Percentiles rank a stretch among this genome's conserved stretches.
Evolutionary conservation across 2,888 invertebrate genomes (phyloP).

Genomic region (Junonia oenone): DNA sequence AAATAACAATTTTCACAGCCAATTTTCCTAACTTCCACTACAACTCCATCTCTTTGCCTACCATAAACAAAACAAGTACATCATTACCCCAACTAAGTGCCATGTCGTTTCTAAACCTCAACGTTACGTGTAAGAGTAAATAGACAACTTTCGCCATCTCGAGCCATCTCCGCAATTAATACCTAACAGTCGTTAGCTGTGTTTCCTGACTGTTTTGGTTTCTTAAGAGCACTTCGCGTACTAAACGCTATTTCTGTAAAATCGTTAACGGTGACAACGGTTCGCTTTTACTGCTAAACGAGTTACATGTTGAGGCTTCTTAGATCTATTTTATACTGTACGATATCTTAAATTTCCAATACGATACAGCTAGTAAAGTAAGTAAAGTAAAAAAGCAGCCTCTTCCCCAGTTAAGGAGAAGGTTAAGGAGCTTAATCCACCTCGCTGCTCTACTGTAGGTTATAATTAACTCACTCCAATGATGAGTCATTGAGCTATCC

Average conservation of each 20-base stretch:
- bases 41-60: too few relatives aligned
- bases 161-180: constrained; percentile 24
- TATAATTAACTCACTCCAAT: too few relatives aligned
- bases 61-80: too few relatives aligned
- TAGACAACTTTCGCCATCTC: constrained; percentile 9
- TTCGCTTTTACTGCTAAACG: constrained; percentile 28
- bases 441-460: too few relatives aligned
- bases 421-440: too few relatives aligned
- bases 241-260: constrained; percentile 26
- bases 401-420: too few relatives aligned
- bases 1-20: too few relatives aligned
- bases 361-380: too few relatives aligned
- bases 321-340: not conserved
- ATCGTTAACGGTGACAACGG: constrained; percentile 27
- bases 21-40: too few relatives aligned
- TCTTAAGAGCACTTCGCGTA: constrained; percentile 15
- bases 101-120: not conserved
- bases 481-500: too few relatives aligned
- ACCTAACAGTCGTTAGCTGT: constrained; percentile 11
- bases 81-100: not conserved
- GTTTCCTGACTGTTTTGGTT: constrained; percentile 17
- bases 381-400: too few relatives aligned
- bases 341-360: too few relatives aligned
- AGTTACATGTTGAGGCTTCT: constrained; percentile 18
- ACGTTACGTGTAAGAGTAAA: constrained; percentile 4